Conservation (phyloP, 2,888 invertebrate genomes). For the Drosophila prolongata region DNA sequence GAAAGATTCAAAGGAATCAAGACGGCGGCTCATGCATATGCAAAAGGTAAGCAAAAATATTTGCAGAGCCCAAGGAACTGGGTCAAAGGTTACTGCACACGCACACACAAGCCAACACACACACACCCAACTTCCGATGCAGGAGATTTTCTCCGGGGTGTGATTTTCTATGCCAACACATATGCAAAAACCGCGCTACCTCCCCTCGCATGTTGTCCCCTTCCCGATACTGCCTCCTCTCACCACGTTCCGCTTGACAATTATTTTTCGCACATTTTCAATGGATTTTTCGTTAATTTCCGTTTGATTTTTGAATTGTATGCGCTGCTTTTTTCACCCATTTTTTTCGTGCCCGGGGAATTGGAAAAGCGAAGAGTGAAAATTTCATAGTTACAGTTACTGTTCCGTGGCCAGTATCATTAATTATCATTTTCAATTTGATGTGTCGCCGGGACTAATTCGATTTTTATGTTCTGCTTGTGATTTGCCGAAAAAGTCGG, state of each 20-base stretch:
- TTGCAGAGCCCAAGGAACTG: conserved; percentile 58
- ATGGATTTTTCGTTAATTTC: conserved; percentile 63
- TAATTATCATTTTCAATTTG: conserved; percentile 78
- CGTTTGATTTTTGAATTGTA: conserved; percentile 58
- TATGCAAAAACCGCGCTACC: conserved; percentile 67
- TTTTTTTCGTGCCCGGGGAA: conserved; percentile 23
- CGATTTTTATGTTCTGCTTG: conserved; percentile 71
- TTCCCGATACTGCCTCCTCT: conserved; percentile 1
- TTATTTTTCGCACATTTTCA: conserved; percentile 72
- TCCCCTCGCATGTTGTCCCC: conserved; percentile 6
- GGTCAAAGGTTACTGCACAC: conserved; percentile 67
- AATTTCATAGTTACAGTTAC: conserved; percentile 36
- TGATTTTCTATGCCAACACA: conserved; percentile 72
- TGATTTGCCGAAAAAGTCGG: conserved; percentile 20
- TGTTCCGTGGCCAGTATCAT: conserved; percentile 44
- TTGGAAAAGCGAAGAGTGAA: conserved; percentile 26
- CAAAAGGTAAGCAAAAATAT: conserved; percentile 67
- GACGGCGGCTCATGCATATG: conserved; percentile 54
- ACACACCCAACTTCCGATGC: conserved; percentile 4
- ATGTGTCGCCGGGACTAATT: conserved; percentile 81
- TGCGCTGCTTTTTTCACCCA: conserved; percentile 43
- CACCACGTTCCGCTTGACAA: conserved; percentile 49
- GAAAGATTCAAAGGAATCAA: conserved; percentile 55
- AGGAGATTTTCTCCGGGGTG: conserved; percentile 13
- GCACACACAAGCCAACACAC: conserved; percentile 41